Evolutionary conservation across 2,888 invertebrate species (phyloP).

Genomic region (Synergus umbraculus): DNA sequence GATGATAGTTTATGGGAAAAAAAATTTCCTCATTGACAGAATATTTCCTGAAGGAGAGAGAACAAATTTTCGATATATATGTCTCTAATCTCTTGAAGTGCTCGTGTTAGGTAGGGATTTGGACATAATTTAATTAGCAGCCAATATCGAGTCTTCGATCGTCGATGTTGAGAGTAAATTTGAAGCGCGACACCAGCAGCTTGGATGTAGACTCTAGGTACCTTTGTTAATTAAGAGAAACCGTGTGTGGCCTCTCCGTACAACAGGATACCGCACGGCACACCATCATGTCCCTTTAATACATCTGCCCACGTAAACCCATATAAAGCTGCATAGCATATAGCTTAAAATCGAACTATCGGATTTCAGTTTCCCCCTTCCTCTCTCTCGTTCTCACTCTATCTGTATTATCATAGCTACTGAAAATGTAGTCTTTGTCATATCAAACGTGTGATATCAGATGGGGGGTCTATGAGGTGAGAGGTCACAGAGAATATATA

Average conservation of each 20-base stretch:
- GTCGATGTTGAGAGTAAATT: constrained; percentile 15
- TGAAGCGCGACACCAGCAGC: constrained; percentile 46
- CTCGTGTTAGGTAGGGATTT: background rate
- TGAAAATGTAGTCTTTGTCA: background rate
- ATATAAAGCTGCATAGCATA: background rate
- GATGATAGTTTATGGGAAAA: no score
- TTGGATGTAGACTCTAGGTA: constrained; percentile 54
- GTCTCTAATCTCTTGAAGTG: background rate
- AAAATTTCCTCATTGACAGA: no score
- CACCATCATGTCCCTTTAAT: background rate
- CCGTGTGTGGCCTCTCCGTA: constrained; percentile 67
- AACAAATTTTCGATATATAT: background rate
- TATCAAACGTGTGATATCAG: no score
- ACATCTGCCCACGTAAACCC: constrained; percentile 1
- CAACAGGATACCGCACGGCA: background rate
- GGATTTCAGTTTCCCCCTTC: background rate
- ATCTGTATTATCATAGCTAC: background rate
- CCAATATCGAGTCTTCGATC: background rate
- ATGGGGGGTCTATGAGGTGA: no score
- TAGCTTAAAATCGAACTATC: background rate
- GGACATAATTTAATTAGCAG: background rate
- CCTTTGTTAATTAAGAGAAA: constrained; percentile 72
- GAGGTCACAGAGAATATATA: background rate
- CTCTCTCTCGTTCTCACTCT: background rate
- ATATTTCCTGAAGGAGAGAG: no score